Conservation (phyloP, 2,113 vertebrate species). For the Coreoperca whiteheadi region DNA sequence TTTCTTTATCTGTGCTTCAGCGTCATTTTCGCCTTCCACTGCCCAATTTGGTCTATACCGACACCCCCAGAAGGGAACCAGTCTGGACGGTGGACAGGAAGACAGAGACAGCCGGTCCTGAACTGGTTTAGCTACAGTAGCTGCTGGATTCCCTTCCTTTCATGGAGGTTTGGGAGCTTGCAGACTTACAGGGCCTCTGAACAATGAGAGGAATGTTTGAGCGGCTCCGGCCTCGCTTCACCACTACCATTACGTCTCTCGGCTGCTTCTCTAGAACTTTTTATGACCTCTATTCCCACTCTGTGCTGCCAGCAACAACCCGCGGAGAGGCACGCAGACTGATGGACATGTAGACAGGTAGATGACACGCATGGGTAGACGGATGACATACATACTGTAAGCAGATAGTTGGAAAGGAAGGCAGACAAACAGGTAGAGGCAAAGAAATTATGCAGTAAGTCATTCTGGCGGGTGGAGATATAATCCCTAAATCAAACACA, state of each 20-base stretch:
- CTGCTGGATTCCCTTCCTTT: slow-evolving; percentile 82
- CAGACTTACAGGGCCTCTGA: slow-evolving; percentile 82
- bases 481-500: slow-evolving; percentile 48
- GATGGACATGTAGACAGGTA: slow-evolving; percentile 36
- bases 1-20: slow-evolving; percentile 29
- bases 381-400: slow-evolving; percentile 11
- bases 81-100: slow-evolving; percentile 39
- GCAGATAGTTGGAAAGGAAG: slow-evolving; percentile 29
- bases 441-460: slow-evolving; percentile 32
- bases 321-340: slow-evolving; percentile 14
- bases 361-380: slow-evolving; percentile 33
- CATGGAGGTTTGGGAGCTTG: slow-evolving; percentile 79
- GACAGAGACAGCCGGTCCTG: slow-evolving; percentile 30
- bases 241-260: slow-evolving; percentile 65
- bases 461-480: slow-evolving; percentile 37
- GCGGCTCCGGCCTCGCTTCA: slow-evolving; percentile 70
- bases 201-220: slow-evolving; percentile 87
- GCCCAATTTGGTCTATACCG: slow-evolving; percentile 28
- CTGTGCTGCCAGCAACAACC: slow-evolving; percentile 41
- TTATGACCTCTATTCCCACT: slow-evolving; percentile 72
- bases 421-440: slow-evolving; percentile 65
- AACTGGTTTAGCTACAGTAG: slow-evolving; percentile 71
- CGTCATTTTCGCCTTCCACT: slow-evolving; percentile 18
- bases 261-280: slow-evolving; percentile 76
- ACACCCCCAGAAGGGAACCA: slow-evolving; percentile 34